phyloP scores from a whole-genome alignment of 2,113 vertebrate genomes.

The Proteles cristata region DNA sequence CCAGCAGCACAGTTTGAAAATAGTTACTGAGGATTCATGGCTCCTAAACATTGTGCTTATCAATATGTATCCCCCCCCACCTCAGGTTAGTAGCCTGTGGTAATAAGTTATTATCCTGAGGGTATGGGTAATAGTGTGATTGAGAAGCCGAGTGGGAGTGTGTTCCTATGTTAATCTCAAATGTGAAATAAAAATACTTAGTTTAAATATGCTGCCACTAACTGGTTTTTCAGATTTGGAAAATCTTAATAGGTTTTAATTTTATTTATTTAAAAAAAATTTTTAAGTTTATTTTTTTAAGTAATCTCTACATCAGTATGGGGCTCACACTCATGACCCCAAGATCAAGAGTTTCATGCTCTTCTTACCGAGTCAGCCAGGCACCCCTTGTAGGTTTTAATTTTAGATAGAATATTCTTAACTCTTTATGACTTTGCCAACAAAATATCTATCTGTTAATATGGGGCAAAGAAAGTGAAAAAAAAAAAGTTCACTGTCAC shows the following conservation, averaged over 20 bases:
- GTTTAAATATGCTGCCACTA: not conserved
- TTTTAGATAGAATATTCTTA: not conserved
- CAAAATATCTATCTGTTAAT: not conserved
- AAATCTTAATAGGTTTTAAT: not conserved
- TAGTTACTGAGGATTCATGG: not conserved
- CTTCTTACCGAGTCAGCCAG: too few species aligned
- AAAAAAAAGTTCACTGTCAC: not conserved
- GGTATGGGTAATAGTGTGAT: not conserved
- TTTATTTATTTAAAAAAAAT: not conserved
- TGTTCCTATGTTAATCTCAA: not conserved
- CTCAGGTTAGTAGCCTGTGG: not conserved
- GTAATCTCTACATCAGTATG: too few species aligned
- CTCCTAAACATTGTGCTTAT: not conserved
- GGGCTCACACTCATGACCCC: too few species aligned
- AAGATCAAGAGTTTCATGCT: too few species aligned
- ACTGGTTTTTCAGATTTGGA: not conserved
- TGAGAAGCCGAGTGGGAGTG: not conserved
- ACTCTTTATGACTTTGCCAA: not conserved
- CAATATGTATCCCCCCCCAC: not conserved
- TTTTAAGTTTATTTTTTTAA: too few species aligned
- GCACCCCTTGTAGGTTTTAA: not conserved
- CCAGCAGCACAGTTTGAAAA: not conserved
- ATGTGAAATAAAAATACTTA: not conserved
- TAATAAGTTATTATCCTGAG: not conserved
- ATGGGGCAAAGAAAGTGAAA: not conserved